Evolutionary conservation across 2,888 invertebrate genomes (phyloP), one percentile per base, ranked within the genome.

Genomic region (Phalangium opilio): DNA sequence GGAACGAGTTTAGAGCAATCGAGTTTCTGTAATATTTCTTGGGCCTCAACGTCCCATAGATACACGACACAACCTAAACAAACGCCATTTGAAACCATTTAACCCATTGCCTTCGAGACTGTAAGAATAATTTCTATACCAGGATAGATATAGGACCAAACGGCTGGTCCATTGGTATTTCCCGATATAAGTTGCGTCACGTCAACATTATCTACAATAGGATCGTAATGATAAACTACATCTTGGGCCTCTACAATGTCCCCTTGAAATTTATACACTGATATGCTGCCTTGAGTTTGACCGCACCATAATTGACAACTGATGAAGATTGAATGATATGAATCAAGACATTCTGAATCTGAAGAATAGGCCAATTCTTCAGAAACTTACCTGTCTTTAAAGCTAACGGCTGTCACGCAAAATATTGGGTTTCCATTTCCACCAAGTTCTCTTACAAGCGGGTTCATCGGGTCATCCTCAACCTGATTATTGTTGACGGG

Each of bases 1-100:
- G 91, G 91, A 55, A 83, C 81, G 58, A 91, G 71, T 68, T 89
- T 90, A 39, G 83, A 85, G 70, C 90, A 85, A 68, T 95, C 93
- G 47, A 95, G 70, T 57, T 81, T 79, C 54, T 82, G 82, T 3
- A 78, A 69, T 53, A 84, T 79, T 45, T 70, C 70, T 51, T 80
- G 76, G 0, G 73, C 72, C 2, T 69, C 68, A 1, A 77, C 74
- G 59, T 82, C 79, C 89, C 89, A 93, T 61, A 84, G 84, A 66
- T 84, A 87, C 12, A 93, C 81, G 55, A 82, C 76, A 60, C 83
- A 85, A 1, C 90, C 82, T 51, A 32, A 18, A 35, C 42, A 17
- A 38, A 34, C 14, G 35, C 14, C 15, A 38, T 17, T n/a, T 38
- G 18, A 15, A 17, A 38, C 14, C 8, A 34, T 4, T 34, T 3